Evolutionary conservation across 1,140 invertebrate genomes (phyloP).

Genomic region (Hypothenemus hampei): DNA sequence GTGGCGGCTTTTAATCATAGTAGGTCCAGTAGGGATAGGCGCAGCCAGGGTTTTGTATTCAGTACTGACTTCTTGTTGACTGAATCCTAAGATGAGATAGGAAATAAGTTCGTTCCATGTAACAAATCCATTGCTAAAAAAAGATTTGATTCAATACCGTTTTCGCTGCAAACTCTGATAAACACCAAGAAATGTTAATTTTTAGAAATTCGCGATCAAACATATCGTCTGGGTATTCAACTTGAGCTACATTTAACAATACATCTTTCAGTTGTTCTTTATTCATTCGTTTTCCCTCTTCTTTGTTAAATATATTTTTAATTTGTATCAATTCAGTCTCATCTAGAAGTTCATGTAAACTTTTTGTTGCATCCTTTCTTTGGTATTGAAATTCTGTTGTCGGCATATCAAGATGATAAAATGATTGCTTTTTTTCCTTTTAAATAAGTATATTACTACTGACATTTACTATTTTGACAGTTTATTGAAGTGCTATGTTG

Average conservation of each 20-base stretch:
- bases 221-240: conserved; percentile 32
- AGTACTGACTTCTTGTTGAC: conserved; percentile 50
- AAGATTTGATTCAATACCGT: not conserved
- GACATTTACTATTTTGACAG: too few relatives aligned
- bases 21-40: conserved; percentile 54
- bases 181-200: conserved; percentile 36
- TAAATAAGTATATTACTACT: too few relatives aligned
- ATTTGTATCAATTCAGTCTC: conserved; percentile 35
- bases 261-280: conserved; percentile 31
- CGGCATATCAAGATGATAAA: not conserved
- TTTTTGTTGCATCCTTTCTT: conserved; percentile 15
- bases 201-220: conserved; percentile 35
- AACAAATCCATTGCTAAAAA: conserved; percentile 49
- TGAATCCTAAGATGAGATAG: conserved; percentile 60
- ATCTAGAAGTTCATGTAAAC: conserved; percentile 33
- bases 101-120: conserved; percentile 66
- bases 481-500: too few relatives aligned
- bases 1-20: conserved; percentile 56
- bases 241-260: conserved; percentile 26
- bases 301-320: conserved; percentile 33
- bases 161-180: not conserved
- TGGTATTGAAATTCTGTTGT: conserved; percentile 7
- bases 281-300: conserved; percentile 34
- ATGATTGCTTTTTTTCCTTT: conserved; percentile 3
- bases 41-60: conserved; percentile 50